Base-by-base conservation (phyloP, 1,140 invertebrate species). In the Neotoxoptera formosana region DNA sequence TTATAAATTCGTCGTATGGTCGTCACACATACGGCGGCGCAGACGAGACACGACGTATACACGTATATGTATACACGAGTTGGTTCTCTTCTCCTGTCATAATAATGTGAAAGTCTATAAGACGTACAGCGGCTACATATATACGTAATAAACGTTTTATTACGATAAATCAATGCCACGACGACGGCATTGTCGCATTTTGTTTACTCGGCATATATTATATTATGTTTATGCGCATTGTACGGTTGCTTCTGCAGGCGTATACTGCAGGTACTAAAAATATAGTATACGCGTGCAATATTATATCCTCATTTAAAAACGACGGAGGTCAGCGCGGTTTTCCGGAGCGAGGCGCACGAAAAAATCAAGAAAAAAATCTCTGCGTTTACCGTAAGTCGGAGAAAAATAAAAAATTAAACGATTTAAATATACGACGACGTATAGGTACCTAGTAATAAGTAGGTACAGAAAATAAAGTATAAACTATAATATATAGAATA, bases 41-140 rank as follows among this genome's bases (percentile, higher is more conserved):
- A 48, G 30, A 88, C 87, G n/a, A 36, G 87, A 53, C 87, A 88
- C 30, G 30, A 89, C 21, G 34, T 89, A 51, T 53, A n/a, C 53
- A 34, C 14, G n/a, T 41, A 41, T 41, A 25, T 21, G n/a, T n/a
- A n/a, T 34, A 41, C 41, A 8, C 6, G 36, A n/a, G 41, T 86
- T 3, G 56, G n/a, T 56, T 67, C 53, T 90, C 36, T 25, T 90
- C 53, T 45, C 56, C 53, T 41, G 89, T 90, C 89, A 90, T 60
- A 90, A 90, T 67, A 90, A 90, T 90, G 89, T 90, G 89, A 90
- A 90, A 90, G 89, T 90, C 60, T 67, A n/a, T n/a, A 90, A 67
- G 89, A 90, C 53, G 36, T 90, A 90, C 36, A 25, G n/a, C n/a
- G 36, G 51, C 51, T 34, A 88, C 87, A 48, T 45, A 47, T 20